Evolutionary conservation across 2,113 vertebrate genomes (phyloP).

Genomic region (Aegotheles bennettii): DNA sequence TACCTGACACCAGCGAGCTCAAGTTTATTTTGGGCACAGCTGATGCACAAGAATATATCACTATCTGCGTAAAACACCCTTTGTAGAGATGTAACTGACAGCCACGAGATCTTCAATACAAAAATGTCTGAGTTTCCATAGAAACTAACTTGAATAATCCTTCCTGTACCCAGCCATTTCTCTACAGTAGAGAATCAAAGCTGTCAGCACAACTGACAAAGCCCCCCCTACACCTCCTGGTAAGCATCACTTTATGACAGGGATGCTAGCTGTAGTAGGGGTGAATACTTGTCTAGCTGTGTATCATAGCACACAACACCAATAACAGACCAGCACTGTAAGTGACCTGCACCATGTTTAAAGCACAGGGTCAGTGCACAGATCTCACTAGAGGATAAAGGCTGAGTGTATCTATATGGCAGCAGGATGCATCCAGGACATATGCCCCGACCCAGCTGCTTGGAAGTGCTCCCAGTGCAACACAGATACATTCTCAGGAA

Average conservation of each 20-base stretch:
- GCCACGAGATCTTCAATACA: not conserved
- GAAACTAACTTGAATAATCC: constrained; percentile 39
- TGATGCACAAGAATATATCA: constrained; percentile 32
- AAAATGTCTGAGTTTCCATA: constrained; percentile 48
- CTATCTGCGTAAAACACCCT: constrained; percentile 6
- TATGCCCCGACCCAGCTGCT: not conserved
- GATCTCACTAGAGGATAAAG: not conserved
- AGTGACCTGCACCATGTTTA: not conserved
- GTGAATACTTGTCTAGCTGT: not conserved
- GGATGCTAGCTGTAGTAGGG: not conserved
- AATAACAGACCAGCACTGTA: not conserved
- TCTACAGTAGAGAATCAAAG: not conserved
- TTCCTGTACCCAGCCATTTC: not conserved
- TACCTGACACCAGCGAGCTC: constrained; percentile 4
- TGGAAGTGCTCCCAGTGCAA: not conserved
- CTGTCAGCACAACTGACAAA: not conserved
- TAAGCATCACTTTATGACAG: not conserved
- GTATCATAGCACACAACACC: not conserved
- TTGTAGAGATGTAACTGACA: constrained; percentile 25
- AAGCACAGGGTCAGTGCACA: not conserved
- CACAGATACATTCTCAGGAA: not conserved
- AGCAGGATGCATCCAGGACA: not conserved
- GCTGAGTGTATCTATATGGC: not conserved
- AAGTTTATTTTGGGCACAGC: constrained; percentile 39
- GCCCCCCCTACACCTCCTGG: not conserved